Conservation (phyloP, 2,113 vertebrate genomes). For the Amblyopsis rosae region DNA sequence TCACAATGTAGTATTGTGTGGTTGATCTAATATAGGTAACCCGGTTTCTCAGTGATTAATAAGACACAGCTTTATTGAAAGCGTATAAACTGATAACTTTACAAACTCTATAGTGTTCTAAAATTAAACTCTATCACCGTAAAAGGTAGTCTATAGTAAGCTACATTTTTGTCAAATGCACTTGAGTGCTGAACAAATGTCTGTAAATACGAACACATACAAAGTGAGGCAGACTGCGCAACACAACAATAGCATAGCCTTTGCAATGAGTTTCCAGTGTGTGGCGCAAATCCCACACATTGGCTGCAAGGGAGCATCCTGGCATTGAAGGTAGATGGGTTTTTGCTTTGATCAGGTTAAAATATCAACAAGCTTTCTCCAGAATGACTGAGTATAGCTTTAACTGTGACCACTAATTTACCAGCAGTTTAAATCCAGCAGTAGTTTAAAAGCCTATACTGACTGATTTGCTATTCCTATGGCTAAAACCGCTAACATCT, state of each 20-base stretch:
- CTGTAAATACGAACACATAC: neutral
- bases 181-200: too few relatives aligned
- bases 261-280: neutral
- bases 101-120: neutral
- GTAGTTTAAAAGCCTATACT: too few relatives aligned
- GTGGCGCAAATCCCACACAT: neutral
- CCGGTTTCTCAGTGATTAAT: neutral
- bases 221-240: too few relatives aligned
- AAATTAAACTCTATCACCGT: neutral
- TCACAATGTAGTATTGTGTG: slow-evolving; percentile 11
- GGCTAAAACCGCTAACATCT: too few relatives aligned
- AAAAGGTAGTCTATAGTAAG: neutral
- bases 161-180: neutral
- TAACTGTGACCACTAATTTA: neutral
- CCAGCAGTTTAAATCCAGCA: too few relatives aligned
- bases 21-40: slow-evolving; percentile 11
- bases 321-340: neutral
- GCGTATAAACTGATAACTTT: neutral
- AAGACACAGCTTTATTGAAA: neutral
- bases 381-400: neutral
- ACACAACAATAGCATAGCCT: too few relatives aligned
- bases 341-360: too few relatives aligned
- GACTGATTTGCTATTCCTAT: too few relatives aligned
- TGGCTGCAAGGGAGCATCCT: neutral
- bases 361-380: too few relatives aligned